A percentile compares a stretch with the other conserved stretches of the same genome.
These are phyloP conservation scores for Tamias sibiricus DNA, from an alignment of 2,113 vertebrate species.

Conservation along the genomic window DNA sequence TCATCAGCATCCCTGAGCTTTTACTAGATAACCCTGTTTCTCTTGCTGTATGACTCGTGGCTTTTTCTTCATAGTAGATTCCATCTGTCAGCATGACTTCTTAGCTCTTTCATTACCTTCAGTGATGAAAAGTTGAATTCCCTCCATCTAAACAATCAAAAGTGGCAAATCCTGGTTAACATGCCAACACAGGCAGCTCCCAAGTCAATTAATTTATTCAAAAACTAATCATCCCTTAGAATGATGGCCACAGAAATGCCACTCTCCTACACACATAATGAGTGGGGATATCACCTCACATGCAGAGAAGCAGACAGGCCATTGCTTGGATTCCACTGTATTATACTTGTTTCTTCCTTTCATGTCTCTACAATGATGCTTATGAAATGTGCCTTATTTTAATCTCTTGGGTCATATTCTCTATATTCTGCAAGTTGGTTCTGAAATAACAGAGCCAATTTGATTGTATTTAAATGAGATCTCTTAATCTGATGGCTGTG, in stretches of 20 bases:
- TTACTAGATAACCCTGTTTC: background rate
- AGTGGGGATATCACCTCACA: no score
- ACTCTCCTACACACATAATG: rapidly evolving
- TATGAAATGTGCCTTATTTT: background rate
- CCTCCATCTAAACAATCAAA: background rate
- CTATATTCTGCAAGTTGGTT: background rate
- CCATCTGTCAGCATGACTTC: background rate
- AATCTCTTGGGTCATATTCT: background rate
- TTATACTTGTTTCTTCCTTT: background rate
- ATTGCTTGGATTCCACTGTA: background rate
- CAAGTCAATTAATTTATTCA: background rate
- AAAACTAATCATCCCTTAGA: background rate
- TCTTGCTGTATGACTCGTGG: background rate
- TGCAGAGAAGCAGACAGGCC: background rate
- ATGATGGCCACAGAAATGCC: background rate
- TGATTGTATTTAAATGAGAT: background rate
- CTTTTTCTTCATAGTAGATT: background rate
- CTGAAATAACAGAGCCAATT: background rate
- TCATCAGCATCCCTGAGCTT: background rate
- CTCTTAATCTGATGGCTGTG: background rate
- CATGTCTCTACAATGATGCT: background rate
- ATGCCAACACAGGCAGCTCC: background rate
- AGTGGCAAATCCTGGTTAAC: background rate
- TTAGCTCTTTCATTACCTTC: background rate
- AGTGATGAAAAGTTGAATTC: background rate